A percentile compares a stretch with the other conserved stretches of the same genome.
Conservation (phyloP, 2,888 invertebrate species). For the Ephialtes manifestator region DNA sequence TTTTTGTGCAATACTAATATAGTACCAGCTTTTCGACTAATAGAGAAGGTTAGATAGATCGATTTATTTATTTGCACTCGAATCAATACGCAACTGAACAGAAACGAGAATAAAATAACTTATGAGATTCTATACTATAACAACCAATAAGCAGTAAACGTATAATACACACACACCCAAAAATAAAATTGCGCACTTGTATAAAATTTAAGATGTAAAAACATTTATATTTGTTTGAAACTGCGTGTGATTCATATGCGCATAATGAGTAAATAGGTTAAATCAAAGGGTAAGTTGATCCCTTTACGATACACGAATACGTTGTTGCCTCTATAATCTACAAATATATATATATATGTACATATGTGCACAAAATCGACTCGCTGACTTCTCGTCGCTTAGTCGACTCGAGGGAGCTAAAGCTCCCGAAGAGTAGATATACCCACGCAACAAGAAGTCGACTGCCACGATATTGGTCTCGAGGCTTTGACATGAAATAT, state of each 20-base stretch:
- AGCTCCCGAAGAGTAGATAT: constrained; percentile 14
- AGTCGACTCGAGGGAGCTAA: constrained; percentile 12
- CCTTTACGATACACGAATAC: constrained; percentile 3
- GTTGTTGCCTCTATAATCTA: constrained; percentile 12
- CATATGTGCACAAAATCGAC: constrained; percentile 22
- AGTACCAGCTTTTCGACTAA: no score
- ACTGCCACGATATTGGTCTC: constrained; percentile 60
- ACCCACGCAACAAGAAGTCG: constrained; percentile 40
- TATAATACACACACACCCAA: not conserved
- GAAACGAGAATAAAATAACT: no score
- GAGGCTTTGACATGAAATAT: constrained; percentile 68
- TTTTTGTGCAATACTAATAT: not conserved
- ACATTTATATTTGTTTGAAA: not conserved
- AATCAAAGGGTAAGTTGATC: constrained; percentile 19
- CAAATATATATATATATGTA: constrained; percentile 1
- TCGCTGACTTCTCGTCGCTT: constrained; percentile 25
- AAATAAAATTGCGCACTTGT: not conserved
- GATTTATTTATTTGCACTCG: no score
- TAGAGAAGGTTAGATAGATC: no score
- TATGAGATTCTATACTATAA: no score
- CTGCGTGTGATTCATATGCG: not conserved
- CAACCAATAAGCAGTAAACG: no score
- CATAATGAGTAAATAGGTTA: not conserved
- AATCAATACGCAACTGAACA: no score
- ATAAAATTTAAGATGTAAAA: not conserved